Evolutionary conservation across 1,140 invertebrate genomes (phyloP).

Genomic region (Venustaconcha ellipsiformis): DNA sequence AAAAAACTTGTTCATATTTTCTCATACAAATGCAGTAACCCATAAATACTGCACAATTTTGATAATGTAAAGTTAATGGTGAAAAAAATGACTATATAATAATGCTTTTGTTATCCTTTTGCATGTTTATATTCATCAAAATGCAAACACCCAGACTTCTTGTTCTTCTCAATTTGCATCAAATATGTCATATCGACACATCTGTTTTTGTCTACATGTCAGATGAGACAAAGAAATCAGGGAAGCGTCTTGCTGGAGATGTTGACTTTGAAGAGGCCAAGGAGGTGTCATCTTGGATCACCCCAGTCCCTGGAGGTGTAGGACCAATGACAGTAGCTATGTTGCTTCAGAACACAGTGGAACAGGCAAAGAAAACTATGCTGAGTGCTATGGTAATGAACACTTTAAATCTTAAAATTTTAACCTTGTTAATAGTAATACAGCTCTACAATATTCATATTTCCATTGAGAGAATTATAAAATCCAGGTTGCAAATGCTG

Average conservation of each 20-base stretch:
- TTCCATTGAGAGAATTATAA: too few species aligned
- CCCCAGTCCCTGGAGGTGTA: slow-evolving; percentile 98
- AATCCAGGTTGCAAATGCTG: too few species aligned
- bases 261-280: slow-evolving; percentile 88
- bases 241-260: slow-evolving; percentile 93
- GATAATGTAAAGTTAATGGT: too few species aligned
- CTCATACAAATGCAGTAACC: too few species aligned
- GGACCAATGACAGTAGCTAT: slow-evolving; percentile 99
- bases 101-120: too few species aligned
- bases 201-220: slow-evolving; percentile 17
- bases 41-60: too few species aligned
- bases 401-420: too few species aligned
- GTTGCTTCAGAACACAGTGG: slow-evolving; percentile 95
- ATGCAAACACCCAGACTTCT: not conserved
- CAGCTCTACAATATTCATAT: too few species aligned
- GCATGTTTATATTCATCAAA: not conserved
- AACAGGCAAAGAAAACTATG: slow-evolving; percentile 77
- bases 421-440: too few species aligned
- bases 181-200: not conserved
- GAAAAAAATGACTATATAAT: too few species aligned
- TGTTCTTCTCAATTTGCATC: not conserved
- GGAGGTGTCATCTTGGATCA: slow-evolving; percentile 87
- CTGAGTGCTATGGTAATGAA: slow-evolving; percentile 64
- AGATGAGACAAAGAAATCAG: slow-evolving; percentile 88
- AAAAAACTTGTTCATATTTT: too few species aligned